Percentiles rank a stretch among this genome's conserved stretches.
Conservation (phyloP, 2,888 invertebrate genomes). For the Stenichneumon culpator region DNA sequence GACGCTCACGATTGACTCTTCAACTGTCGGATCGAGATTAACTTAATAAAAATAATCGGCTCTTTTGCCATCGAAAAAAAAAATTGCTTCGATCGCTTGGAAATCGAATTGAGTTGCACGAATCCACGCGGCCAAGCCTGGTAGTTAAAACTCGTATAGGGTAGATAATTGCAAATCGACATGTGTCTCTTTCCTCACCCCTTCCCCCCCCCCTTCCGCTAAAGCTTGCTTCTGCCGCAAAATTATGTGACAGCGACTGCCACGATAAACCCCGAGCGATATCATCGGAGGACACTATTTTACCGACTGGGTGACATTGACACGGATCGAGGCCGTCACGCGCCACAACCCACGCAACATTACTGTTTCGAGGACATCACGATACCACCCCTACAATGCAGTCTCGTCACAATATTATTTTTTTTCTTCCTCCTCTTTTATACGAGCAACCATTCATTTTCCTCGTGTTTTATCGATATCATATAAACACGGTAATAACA, state of each 20-base stretch:
- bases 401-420: not conserved
- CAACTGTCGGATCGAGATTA: not conserved
- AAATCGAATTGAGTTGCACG: conserved; percentile 35
- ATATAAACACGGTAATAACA: not conserved
- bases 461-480: not conserved
- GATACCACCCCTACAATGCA: conserved; percentile 21
- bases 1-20: not conserved
- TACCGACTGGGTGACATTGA: conserved; percentile 56
- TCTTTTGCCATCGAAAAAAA: not conserved
- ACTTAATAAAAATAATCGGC: not conserved
- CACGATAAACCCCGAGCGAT: conserved; percentile 6
- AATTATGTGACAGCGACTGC: not conserved
- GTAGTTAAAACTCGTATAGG: conserved; percentile 7
- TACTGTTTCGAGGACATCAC: conserved; percentile 56
- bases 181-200: conserved; percentile 18
- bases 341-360: conserved; percentile 32
- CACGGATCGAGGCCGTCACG: conserved; percentile 44
- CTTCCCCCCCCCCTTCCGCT: not conserved
- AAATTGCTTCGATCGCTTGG: not conserved
- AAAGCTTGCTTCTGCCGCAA: not conserved
- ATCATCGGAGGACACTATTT: conserved; percentile 35
- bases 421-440: not conserved
- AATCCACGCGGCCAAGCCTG: not conserved
- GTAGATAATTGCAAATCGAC: conserved; percentile 12
- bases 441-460: not conserved